Evolutionary conservation across 2,888 invertebrate genomes (phyloP).

Genomic region (Ectemnius continuus): DNA sequence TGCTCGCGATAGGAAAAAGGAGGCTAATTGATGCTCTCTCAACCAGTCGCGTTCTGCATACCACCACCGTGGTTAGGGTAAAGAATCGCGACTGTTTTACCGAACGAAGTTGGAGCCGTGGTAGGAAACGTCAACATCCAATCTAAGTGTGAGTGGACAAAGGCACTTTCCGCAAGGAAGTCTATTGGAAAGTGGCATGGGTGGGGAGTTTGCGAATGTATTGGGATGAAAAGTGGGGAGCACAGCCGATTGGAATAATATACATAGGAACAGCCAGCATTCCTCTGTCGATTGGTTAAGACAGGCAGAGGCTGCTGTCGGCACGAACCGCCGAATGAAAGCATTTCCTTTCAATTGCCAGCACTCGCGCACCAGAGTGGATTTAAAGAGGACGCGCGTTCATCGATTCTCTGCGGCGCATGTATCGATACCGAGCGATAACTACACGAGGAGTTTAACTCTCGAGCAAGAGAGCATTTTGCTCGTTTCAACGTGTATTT

Average conservation of each 20-base stretch:
- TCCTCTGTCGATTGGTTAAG: slow-evolving; percentile 47
- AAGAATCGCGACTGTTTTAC: too few relatives aligned
- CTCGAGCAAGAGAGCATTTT: slow-evolving; percentile 55
- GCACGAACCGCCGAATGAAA: slow-evolving; percentile 47
- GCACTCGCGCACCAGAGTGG: slow-evolving; percentile 51
- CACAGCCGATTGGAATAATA: too few relatives aligned
- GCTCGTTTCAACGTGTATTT: slow-evolving; percentile 62
- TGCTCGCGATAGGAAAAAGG: slow-evolving; percentile 18
- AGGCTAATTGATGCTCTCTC: slow-evolving; percentile 50
- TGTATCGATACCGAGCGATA: slow-evolving; percentile 62
- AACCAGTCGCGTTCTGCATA: slow-evolving; percentile 6
- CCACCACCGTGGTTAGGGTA: too few relatives aligned
- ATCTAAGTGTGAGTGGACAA: too few relatives aligned
- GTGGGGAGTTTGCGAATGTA: too few relatives aligned
- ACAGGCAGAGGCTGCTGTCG: slow-evolving; percentile 51
- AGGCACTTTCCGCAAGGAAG: too few relatives aligned
- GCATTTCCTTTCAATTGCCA: slow-evolving; percentile 61
- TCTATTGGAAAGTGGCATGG: too few relatives aligned
- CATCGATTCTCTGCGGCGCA: slow-evolving; percentile 49
- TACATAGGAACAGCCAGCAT: slow-evolving; percentile 38
- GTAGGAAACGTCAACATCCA: too few relatives aligned
- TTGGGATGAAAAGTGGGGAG: too few relatives aligned
- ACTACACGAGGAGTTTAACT: slow-evolving; percentile 63
- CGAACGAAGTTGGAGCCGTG: too few relatives aligned
- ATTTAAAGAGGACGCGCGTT: slow-evolving; percentile 62